Evolutionary conservation across 2,113 vertebrate genomes (phyloP).

Genomic region (Sturnus vulgaris): DNA sequence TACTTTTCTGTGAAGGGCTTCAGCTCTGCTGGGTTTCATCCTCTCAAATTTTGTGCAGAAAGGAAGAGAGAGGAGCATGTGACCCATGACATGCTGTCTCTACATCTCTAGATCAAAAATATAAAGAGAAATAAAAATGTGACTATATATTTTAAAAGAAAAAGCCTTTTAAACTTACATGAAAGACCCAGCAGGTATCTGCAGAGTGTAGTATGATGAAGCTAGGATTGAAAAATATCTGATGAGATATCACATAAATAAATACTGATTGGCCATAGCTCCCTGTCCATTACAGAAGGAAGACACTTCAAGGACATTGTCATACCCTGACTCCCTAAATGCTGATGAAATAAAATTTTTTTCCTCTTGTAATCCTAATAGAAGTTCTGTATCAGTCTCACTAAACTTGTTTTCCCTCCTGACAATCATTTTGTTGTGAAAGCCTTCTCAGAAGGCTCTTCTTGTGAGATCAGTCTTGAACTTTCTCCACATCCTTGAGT

Average conservation of each 20-base stretch:
- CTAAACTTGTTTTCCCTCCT: background rate
- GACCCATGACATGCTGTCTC: background rate
- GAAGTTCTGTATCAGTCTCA: background rate
- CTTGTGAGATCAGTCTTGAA: background rate
- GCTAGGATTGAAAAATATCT: background rate
- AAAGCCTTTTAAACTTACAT: background rate
- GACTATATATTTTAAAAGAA: background rate
- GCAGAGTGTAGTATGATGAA: background rate
- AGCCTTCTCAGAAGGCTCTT: background rate
- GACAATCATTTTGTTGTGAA: background rate
- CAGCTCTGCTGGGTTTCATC: background rate
- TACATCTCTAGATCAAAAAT: background rate
- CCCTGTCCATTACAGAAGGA: background rate
- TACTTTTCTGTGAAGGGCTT: background rate
- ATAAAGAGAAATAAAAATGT: background rate
- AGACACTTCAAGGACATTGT: background rate
- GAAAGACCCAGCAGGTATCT: background rate
- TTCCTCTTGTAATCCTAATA: background rate
- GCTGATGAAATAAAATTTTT: background rate
- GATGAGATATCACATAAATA: background rate
- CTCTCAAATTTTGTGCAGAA: background rate
- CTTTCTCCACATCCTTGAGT: background rate
- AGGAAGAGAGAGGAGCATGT: background rate
- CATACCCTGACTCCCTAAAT: background rate
- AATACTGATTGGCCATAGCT: background rate